A percentile compares a stretch with the other conserved stretches of the same genome.
These are phyloP conservation scores for Perca fluviatilis DNA, from an alignment of 2,113 vertebrate species.

Conservation along the genomic window DNA sequence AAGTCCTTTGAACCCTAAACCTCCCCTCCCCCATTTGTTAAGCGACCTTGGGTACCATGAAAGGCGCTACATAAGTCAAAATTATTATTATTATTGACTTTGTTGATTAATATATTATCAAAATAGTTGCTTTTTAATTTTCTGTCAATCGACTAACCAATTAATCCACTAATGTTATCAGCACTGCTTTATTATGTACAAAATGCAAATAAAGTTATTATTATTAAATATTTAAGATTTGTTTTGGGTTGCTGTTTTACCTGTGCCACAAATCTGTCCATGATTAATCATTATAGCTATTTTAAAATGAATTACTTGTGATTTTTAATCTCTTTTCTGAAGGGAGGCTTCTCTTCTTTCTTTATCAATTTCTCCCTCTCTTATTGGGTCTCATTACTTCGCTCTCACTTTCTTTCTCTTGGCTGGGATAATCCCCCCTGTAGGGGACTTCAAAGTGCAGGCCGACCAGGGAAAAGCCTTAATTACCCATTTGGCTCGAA, in stretches of 20 bases:
- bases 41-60: too few relatives aligned
- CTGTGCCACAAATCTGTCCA: neutral
- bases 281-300: constrained; percentile 22
- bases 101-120: neutral
- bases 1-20: too few relatives aligned
- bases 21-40: too few relatives aligned
- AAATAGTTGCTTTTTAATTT: neutral
- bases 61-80: too few relatives aligned
- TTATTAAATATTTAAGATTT: neutral
- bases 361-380: constrained; percentile 33
- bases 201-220: too few relatives aligned
- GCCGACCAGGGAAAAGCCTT: constrained; percentile 82
- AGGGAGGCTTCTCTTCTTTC: constrained; percentile 37
- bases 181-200: neutral
- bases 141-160: neutral
- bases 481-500: constrained; percentile 85
- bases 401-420: constrained; percentile 70
- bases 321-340: constrained; percentile 51
- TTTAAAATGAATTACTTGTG: constrained; percentile 38
- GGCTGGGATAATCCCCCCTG: constrained; percentile 83
- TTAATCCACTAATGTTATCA: neutral
- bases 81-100: neutral
- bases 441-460: constrained; percentile 85
- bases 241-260: constrained; percentile 15
- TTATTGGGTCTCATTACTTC: constrained; percentile 70